Evolutionary conservation across 2,888 invertebrate species (phyloP).

Genomic region (Stenolophus ochropezus): DNA sequence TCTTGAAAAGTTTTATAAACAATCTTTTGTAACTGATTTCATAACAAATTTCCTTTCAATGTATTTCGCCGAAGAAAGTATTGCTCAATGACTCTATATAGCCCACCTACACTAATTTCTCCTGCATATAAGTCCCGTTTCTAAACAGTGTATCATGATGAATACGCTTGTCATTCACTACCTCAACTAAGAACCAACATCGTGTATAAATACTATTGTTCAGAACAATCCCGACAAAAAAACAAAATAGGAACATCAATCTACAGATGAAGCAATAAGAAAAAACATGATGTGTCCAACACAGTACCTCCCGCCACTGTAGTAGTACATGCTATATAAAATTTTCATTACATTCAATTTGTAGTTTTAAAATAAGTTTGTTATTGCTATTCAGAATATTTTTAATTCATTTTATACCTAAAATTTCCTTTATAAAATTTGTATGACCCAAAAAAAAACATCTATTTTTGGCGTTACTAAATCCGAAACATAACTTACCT

Average conservation of each 20-base stretch:
- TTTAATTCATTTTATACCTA: too few relatives aligned
- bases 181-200: not conserved
- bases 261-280: constrained; percentile 26
- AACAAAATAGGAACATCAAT: not conserved
- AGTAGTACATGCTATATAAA: constrained; percentile 12
- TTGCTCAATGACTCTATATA: not conserved
- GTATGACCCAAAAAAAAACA: too few relatives aligned
- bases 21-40: not conserved
- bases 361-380: too few relatives aligned
- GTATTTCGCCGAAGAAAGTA: not conserved
- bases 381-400: too few relatives aligned
- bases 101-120: not conserved
- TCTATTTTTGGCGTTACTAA: too few relatives aligned
- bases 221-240: constrained; percentile 17
- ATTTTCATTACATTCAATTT: too few relatives aligned
- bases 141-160: not conserved
- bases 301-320: not conserved
- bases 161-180: constrained; percentile 22
- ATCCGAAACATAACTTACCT: too few relatives aligned
- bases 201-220: not conserved
- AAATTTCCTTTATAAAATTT: too few relatives aligned
- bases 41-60: not conserved
- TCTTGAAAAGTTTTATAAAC: not conserved
- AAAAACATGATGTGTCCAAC: not conserved
- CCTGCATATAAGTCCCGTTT: not conserved